A percentile compares a stretch with the other conserved stretches of the same genome.
Conservation (phyloP, 2,113 vertebrate species). For the Labrus mixtus region DNA sequence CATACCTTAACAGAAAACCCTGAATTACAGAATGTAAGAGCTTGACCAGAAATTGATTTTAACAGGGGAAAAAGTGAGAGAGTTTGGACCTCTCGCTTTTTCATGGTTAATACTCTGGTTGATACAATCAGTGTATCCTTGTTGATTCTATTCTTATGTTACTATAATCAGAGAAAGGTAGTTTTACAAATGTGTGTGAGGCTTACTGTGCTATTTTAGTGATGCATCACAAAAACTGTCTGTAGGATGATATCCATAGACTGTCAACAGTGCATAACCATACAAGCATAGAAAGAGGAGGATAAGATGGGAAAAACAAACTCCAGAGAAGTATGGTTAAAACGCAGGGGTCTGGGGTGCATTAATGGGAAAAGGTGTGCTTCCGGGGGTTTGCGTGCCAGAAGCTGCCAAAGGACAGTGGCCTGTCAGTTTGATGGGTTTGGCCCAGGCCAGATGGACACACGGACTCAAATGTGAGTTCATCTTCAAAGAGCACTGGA, state of each 20-base stretch:
- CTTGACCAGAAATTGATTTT: too few relatives aligned
- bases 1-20: too few relatives aligned
- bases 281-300: constrained; percentile 36
- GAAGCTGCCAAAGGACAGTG: constrained; percentile 47
- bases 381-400: constrained; percentile 67
- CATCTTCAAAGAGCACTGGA: constrained; percentile 79
- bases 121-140: too few relatives aligned
- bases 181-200: background rate
- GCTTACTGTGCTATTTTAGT: constrained; percentile 3
- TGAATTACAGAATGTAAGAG: too few relatives aligned
- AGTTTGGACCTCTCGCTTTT: too few relatives aligned
- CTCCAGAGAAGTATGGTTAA: background rate
- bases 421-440: constrained; percentile 49
- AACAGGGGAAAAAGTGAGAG: too few relatives aligned
- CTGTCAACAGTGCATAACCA: constrained; percentile 34
- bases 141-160: too few relatives aligned
- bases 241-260: background rate
- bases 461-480: constrained; percentile 28
- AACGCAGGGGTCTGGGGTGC: constrained; percentile 64
- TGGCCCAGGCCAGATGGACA: constrained; percentile 59
- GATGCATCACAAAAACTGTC: constrained; percentile 18
- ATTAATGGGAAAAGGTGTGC: constrained; percentile 62
- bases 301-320: constrained; percentile 25
- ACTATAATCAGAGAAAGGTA: too few relatives aligned
- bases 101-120: too few relatives aligned